Evolutionary conservation across 2,888 invertebrate genomes (phyloP), one percentile per base, ranked within the genome.

Genomic region (Ochropacha duplaris): DNA sequence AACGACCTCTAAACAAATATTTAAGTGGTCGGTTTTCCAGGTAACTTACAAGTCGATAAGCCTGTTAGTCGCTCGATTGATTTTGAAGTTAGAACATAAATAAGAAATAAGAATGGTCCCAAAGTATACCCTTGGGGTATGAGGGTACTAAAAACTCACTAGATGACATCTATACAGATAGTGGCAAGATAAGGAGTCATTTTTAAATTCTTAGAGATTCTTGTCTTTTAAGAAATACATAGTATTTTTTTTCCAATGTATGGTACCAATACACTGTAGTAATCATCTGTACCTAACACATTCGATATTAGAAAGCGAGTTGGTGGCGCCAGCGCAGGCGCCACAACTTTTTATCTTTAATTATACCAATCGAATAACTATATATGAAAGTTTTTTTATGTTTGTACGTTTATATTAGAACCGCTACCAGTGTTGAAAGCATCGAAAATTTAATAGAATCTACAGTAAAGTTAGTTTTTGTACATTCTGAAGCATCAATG

Each of bases 251-350:
- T 31, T 12, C 2, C 34, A 44, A 16, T 44, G 16, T 44, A 44
- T 19, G 19, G 9, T 19, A 31, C 14, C 22, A 11, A 19, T 61
- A 19, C 54, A 60, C 59, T 68, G 71, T 5, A 64, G 57, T 19
- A 0, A 24, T 0, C 64, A 64, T 36, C 58, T 64, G 79, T 86
- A 81, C 81, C 44, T 28, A 59, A 62, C 67, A 69, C 70, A 69
- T 79, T 68, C 73, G 82, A 83, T 83, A 83, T 88, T 89, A 88
- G 88, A 89, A 87, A 88, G 88, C 76, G 70, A 66, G 69, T 62
- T 78, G 86, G 81, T 78, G 86, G 81, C 83, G 84, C 80, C 86
- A 74, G 65, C 65, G 65, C 61, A 62, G 75, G 64, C 78, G 78
- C 76, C 74, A 75, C 75, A 70, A 74, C 78, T 78, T 73, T 69